Base-by-base conservation (phyloP, 2,888 invertebrate species). In the Limenitis camilla region DNA sequence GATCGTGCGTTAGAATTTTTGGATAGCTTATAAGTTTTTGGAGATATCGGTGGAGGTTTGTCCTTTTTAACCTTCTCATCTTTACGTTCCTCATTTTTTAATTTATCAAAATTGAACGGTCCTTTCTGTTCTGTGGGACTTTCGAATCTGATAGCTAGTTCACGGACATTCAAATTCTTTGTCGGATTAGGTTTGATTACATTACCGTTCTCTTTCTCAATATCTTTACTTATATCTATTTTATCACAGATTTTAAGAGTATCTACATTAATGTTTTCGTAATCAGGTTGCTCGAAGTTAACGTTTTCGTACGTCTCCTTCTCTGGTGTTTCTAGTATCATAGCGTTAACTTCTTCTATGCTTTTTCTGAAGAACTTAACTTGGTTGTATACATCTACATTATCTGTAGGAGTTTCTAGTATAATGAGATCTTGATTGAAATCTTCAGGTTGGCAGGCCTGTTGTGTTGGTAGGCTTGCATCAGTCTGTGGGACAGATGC, bases 331-430 rank as follows among this genome's bases (percentile, higher is more conserved):
- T 79, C 79, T 3, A 82, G 52, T 1, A 87, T 67, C 76, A 87
- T 76, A 7, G 86, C 91, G 68, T 94, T 94, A 0, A 94, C 92
- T 76, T 94, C 93, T 40, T 92, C 91, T 38, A 94, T 91, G 27
- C 68, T 68, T 62, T 92, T 88, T 38, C 91, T 88, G 62, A 93
- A 92, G 69, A 93, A 91, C 64, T 93, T 93, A 0, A 94, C 93
- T 86, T 94, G 90, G 61, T 93, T 93, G 66, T 94, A 94, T 0
- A 94, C 91, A 48, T 89, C 89, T 3, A 83, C 81, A 40, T 83
- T 82, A 5, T 76, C 69, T 59, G 90, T 87, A 6, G 90, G 88
- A 0, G 90, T 90, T 71, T 91, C 90, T 55, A 91, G 61, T 33
- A 90, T 77, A 0, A 89, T 87, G 10, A 87, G 56, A 63, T 87